A percentile compares a stretch with the other conserved stretches of the same genome.
phyloP scores from a whole-genome alignment of 2,888 invertebrate species.

The Microchrysa polita region DNA sequence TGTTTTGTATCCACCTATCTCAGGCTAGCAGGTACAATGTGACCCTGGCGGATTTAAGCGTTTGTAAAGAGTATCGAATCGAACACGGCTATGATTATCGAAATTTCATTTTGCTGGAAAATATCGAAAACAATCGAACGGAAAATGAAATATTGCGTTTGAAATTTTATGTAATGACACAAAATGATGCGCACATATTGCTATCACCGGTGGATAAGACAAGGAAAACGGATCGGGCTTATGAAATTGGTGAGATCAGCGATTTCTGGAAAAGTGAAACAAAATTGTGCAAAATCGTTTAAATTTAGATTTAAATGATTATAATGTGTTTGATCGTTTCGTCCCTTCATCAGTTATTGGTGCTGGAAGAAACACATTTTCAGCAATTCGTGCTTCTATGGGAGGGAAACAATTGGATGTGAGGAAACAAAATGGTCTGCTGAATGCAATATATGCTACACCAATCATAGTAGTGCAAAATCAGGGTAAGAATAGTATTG shows the following conservation, averaged over 20 bases:
- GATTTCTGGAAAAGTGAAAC: too few relatives aligned
- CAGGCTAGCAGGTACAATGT: conserved; percentile 54
- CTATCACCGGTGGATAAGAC: conserved; percentile 68
- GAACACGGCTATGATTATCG: conserved; percentile 69
- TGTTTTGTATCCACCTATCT: not conserved
- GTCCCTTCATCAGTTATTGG: conserved; percentile 67
- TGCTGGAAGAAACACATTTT: conserved; percentile 76
- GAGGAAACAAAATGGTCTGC: conserved; percentile 67
- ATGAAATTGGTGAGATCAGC: conserved; percentile 69
- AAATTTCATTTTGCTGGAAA: conserved; percentile 67
- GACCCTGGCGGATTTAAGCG: conserved; percentile 56
- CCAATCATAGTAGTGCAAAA: conserved; percentile 74
- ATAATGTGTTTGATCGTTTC: not conserved
- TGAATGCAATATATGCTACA: conserved; percentile 71
- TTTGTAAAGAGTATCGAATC: conserved; percentile 69
- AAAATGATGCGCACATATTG: conserved; percentile 76
- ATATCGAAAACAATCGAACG: conserved; percentile 58
- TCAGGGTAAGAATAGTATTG: conserved; percentile 63
- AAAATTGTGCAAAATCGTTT: too few relatives aligned
- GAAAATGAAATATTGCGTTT: conserved; percentile 65
- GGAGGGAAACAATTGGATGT: conserved; percentile 69
- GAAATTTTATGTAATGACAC: conserved; percentile 73
- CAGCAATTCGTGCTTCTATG: conserved; percentile 71
- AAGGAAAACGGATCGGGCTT: conserved; percentile 67
- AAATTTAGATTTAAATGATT: conserved; percentile 1